phyloP scores from a whole-genome alignment of 2,797 vertebrate species.

The Sebastes umbrosus region DNA sequence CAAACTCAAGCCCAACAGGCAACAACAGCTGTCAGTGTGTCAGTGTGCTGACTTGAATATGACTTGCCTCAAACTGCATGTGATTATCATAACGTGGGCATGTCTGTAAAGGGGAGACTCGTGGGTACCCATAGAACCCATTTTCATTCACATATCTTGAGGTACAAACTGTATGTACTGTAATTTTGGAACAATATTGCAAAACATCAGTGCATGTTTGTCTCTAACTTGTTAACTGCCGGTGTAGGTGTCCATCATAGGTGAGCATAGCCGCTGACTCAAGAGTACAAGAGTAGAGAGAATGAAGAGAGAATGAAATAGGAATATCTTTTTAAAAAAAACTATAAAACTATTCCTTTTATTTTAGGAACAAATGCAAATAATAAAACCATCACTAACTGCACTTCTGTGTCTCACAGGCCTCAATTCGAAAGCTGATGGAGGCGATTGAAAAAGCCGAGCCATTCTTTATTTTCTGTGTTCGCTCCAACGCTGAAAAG shows the following conservation, averaged over 20 bases:
- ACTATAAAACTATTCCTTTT: background rate
- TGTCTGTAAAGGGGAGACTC: too few species aligned
- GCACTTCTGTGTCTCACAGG: constrained; percentile 71
- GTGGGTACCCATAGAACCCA: too few species aligned
- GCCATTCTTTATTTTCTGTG: constrained; percentile 94
- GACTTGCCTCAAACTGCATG: too few species aligned
- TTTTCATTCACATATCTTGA: too few species aligned
- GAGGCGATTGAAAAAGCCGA: constrained; percentile 88
- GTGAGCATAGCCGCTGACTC: background rate
- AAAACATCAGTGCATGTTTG: background rate
- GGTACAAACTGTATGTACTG: background rate
- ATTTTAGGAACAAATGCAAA: background rate
- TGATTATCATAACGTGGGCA: too few species aligned
- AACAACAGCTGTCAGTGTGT: too few species aligned
- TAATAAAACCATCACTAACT: background rate
- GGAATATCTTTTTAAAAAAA: background rate
- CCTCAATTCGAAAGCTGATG: constrained; percentile 89
- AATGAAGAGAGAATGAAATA: background rate
- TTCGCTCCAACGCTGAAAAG: constrained; percentile 93
- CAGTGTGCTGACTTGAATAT: too few species aligned
- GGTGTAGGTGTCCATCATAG: background rate
- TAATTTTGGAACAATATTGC: background rate
- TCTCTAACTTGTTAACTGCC: background rate
- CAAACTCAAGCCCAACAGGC: too few species aligned
- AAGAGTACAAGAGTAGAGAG: background rate